Base-by-base conservation (phyloP, 1,140 invertebrate species). In the Caenorhabditis inopinata region DNA sequence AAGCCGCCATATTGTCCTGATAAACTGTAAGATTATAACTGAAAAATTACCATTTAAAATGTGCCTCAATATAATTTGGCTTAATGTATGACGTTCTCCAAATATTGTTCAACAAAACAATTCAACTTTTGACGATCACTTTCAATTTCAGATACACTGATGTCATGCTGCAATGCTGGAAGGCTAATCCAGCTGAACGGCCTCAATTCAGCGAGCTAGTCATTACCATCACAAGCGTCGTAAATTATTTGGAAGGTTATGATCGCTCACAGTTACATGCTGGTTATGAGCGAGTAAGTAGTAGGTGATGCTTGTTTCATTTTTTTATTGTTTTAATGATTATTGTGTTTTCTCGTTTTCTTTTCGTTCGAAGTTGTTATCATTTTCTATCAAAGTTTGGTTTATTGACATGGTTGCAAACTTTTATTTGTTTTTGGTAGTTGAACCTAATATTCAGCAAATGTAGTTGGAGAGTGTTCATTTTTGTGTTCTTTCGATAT, bases 211-310 rank as follows among this genome's bases (percentile, higher is more conserved):
- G 51, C 23, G 45, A 79, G 7, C 46, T 79, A 3, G 46, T 74
- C 11, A 45, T 18, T 9, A 12, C 48, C n/a, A 46, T 79, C 23
- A 18, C 62, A 35, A 58, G 38, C 12, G 25, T 79, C 9, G 45
- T 75, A 6, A 51, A 47, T 0, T 32, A 58, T 14, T 38, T 79
- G 78, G 78, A 79, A 48, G 46, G 78, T 49, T 68, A 58, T 38
- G 51, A 79, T 42, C 62, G 58, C 42, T 42, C 78, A 32, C 62
- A 79, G 46, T 58, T 79, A 48, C 58, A 79, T 21, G 58, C 62
- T 49, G 51, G 58, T 79, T 79, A 79, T 79, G 78, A 79, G 58
- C 62, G 78, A 47, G 78, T 79, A 42, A 79, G 78, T 48, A 68
- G 32, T 68, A 68, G 58, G 58, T 68, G 58, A 29, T 68, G 58